Conservation (phyloP, 2,888 invertebrate species). For the Hypena proboscidalis region DNA sequence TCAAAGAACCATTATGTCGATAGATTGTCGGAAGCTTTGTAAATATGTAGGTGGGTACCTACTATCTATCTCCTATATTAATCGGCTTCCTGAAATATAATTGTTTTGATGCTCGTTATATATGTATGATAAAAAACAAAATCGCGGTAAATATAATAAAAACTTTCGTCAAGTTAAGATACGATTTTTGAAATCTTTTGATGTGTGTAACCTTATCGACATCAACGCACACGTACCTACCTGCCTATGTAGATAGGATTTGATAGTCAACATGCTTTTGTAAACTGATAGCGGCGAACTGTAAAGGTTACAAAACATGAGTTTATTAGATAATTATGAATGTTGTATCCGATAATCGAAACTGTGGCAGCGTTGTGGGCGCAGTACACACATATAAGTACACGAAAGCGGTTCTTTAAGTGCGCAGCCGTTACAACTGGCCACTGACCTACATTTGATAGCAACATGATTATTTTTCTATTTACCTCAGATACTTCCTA, state of each 20-base stretch:
- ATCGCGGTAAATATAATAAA: conserved; percentile 2
- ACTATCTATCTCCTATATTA: conserved; percentile 2
- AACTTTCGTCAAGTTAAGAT: conserved; percentile 22
- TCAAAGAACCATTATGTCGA: too few relatives aligned
- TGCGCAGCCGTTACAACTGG: conserved; percentile 34
- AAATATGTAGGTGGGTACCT: too few relatives aligned
- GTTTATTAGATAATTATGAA: conserved; percentile 79
- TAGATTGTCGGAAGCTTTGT: too few relatives aligned
- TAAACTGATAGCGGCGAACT: conserved; percentile 78
- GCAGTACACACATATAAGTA: conserved; percentile 46
- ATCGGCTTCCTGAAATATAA: conserved; percentile 1
- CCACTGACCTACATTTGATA: conserved; percentile 25
- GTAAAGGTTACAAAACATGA: conserved; percentile 78
- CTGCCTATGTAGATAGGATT: conserved; percentile 63
- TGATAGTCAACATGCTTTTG: conserved; percentile 67
- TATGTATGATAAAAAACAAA: neutral
- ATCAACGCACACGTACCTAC: conserved; percentile 54
- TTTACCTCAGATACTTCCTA: neutral
- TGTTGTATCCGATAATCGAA: conserved; percentile 74
- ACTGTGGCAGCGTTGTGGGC: conserved; percentile 63
- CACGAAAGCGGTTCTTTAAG: conserved; percentile 44
- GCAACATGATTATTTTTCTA: neutral
- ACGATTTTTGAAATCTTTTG: conserved; percentile 42
- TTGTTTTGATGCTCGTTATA: conserved; percentile 3
- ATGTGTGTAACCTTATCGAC: conserved; percentile 51